Evolutionary conservation across 2,888 invertebrate species (phyloP).

Genomic region (Callyntrura guangdongensis): DNA sequence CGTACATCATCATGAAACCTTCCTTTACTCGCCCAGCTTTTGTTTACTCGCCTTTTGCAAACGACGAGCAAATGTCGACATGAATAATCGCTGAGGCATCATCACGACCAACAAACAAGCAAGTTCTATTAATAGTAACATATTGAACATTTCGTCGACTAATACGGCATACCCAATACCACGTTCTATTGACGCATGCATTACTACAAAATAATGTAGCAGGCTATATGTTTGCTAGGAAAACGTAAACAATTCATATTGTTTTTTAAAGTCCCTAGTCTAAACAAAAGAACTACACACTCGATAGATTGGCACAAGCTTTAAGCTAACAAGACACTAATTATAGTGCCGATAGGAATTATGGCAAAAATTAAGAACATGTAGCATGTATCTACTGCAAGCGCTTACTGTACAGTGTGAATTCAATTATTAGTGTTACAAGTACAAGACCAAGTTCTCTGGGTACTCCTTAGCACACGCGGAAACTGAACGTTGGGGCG

Average conservation of each 20-base stretch:
- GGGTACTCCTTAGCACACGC: too few relatives aligned
- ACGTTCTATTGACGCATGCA: too few relatives aligned
- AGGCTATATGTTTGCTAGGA: too few relatives aligned
- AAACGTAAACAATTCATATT: not conserved
- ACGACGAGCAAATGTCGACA: not conserved
- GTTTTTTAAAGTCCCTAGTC: not conserved
- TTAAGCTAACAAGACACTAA: not conserved
- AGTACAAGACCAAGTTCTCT: too few relatives aligned
- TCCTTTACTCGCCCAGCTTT: not conserved
- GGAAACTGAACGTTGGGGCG: not conserved
- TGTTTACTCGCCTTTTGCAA: slow-evolving; percentile 43
- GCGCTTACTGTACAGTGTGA: too few relatives aligned
- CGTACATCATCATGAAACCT: not conserved
- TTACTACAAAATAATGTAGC: too few relatives aligned
- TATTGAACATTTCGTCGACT: not conserved
- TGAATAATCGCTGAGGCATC: slow-evolving; percentile 24
- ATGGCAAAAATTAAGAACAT: too few relatives aligned
- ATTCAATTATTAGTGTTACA: too few relatives aligned
- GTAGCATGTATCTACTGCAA: too few relatives aligned
- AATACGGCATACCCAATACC: not conserved
- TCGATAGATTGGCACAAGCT: not conserved
- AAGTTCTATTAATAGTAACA: slow-evolving; percentile 15
- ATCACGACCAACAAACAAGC: not conserved
- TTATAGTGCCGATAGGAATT: too few relatives aligned
- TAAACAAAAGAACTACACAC: not conserved